Base-by-base conservation (phyloP, 2,797 vertebrate genomes). In the Microtus obscurus region DNA sequence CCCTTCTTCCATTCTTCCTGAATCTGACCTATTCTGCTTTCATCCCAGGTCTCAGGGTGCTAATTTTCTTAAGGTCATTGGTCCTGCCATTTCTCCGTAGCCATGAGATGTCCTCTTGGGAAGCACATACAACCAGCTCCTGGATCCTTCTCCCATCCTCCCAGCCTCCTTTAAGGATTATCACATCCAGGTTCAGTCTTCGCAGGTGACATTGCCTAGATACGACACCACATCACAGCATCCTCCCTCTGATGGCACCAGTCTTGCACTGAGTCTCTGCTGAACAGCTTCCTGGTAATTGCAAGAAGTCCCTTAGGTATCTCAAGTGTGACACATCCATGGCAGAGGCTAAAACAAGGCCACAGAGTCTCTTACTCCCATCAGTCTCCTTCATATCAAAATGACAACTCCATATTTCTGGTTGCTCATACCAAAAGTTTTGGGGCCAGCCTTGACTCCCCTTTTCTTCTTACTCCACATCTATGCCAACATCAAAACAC, bases 231-330 rank as follows among this genome's bases (percentile, higher is more conserved):
- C 3, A 2, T 37, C 53, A 23, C 43, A 77, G 17, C 48, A n/a
- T 21, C 2, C 1, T n/a, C 53, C 2, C 1, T 2, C n/a, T 25
- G 27, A 48, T 11, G 23, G 29, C 0, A 0, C 10, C 65, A 6
- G 37, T 1, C 0, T 14, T 21, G 73, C 31, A 67, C 43, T 10
- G 40, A 37, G 19, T 87, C n/a, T 76, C 14, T 5, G 29, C 5
- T 23, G 21, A 63, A 69, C 37, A 81, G 34, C 67, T 95, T 94
- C 87, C 94, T 86, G 79, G 34, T 27, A 82, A 65, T 34, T 43
- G 79, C 74, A 23, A 27, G n/a, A 80, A 65, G 34, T 65, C 88
- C 56, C 87, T 37, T 4, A 31, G 59, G 65, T 19, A 59, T 37
- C 81, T 53, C 65, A n/a, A 83, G 73, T 3, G 2, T 61, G 51